Evolutionary conservation across 2,888 invertebrate species (phyloP), one percentile per base, ranked within the genome.

Genomic region (Empis livida): DNA sequence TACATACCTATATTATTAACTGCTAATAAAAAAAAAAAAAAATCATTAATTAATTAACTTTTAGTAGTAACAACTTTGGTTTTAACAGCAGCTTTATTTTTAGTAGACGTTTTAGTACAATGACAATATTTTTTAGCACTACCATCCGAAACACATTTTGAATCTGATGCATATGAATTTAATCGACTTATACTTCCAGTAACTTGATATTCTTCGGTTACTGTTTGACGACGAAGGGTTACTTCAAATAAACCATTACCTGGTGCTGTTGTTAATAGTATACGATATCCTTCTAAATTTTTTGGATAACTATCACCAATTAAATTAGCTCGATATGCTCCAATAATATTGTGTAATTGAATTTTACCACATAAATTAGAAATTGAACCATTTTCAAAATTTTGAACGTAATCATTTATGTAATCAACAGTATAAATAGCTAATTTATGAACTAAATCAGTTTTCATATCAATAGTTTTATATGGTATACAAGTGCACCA

Each of bases 401-500:
- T 54, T 6, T 51, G 53, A 35, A 67, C 58, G 48, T 56, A 61
- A 3, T 61, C 54, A 48, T 70, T 70, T 3, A 70, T 62, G 41
- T 63, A 60, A 17, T 56, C 52, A 1, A 69, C 57, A 4, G 62
- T 58, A 9, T 57, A 56, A 17, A 70, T 59, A 0, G 77, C 75
- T 20, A 77, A 76, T 54, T 72, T 71, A 16, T 67, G 59, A 9
- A 77, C 78, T 23, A 75, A 70, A 39, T 66, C 59, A 44, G 77
- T 74, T 43, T 70, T 73, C 44, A 57, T 64, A 32, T 60, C 56
- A 30, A 66, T 55, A 43, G 51, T 56, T 14, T 54, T 69, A 56
- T 80, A 76, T 20, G 77, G 75, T 46, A 78, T 74, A 58, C 87
- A 88, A 47, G 82, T 80, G 61, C 87, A 87, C 86, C 86, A 87